A percentile compares a stretch with the other conserved stretches of the same genome.
phyloP scores from a whole-genome alignment of 2,113 vertebrate genomes.

The Ranitomeya imitator region DNA sequence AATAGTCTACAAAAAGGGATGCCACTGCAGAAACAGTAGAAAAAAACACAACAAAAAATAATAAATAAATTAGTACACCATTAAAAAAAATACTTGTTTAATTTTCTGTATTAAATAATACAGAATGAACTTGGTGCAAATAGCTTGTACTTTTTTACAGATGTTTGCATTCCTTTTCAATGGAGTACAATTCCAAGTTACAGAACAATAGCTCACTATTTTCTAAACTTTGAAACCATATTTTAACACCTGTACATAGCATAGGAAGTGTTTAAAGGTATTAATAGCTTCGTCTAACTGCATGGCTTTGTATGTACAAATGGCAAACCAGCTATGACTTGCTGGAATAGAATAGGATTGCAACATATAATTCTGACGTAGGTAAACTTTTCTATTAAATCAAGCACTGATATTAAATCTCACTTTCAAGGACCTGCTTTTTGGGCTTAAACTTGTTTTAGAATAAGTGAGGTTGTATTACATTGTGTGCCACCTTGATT shows the following conservation, averaged over 20 bases:
- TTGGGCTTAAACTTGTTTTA: neutral
- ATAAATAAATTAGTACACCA: no score
- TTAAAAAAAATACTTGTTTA: no score
- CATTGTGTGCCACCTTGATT: constrained; percentile 17
- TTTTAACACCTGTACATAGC: constrained; percentile 45
- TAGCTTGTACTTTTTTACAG: neutral
- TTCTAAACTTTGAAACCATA: constrained; percentile 2
- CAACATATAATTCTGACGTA: neutral
- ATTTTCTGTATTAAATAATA: no score
- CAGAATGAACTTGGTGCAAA: no score
- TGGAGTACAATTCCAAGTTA: neutral
- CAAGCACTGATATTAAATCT: neutral
- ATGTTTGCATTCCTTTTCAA: neutral
- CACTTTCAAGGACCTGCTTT: neutral
- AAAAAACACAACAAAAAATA: no score
- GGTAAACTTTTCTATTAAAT: neutral
- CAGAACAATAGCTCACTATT: constrained; percentile 10
- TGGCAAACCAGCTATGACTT: constrained; percentile 28
- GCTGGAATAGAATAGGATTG: constrained; percentile 17
- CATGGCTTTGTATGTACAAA: neutral
- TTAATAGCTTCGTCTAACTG: constrained; percentile 15
- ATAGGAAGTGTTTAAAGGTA: constrained; percentile 7
- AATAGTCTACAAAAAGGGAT: no score
- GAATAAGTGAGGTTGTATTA: constrained; percentile 1
- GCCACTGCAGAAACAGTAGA: no score